A percentile compares a stretch with the other conserved stretches of the same genome.
phyloP scores from a whole-genome alignment of 2,888 invertebrate species.

The Galerucella nymphaeae region DNA sequence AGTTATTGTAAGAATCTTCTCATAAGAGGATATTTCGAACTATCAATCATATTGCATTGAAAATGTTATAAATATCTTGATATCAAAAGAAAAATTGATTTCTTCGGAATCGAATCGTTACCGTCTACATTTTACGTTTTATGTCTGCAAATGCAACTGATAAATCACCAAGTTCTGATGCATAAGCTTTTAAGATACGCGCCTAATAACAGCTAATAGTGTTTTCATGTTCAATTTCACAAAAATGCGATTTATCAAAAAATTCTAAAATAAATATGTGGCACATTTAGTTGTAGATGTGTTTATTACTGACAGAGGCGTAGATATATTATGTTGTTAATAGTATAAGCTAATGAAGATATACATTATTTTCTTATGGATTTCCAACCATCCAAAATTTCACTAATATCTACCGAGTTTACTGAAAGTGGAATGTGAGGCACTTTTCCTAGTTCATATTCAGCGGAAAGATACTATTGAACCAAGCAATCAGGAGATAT shows the following conservation, averaged over 20 bases:
- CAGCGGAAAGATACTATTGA: no score
- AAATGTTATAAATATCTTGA: background rate
- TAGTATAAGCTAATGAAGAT: no score
- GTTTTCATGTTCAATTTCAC: conserved; percentile 48
- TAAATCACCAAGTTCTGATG: conserved; percentile 32
- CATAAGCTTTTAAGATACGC: conserved; percentile 36
- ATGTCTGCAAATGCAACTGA: conserved; percentile 34
- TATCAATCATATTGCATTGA: background rate
- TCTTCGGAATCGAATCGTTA: conserved; percentile 3
- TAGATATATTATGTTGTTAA: background rate
- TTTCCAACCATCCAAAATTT: no score
- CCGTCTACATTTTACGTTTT: background rate
- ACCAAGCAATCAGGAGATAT: no score
- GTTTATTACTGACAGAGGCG: conserved; percentile 26
- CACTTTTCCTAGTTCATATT: no score
- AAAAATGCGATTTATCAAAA: conserved; percentile 49
- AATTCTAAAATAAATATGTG: conserved; percentile 47
- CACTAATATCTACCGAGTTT: no score
- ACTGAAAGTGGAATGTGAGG: no score
- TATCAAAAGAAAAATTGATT: background rate
- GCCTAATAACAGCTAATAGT: conserved; percentile 46
- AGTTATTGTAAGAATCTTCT: no score
- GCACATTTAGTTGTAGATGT: conserved; percentile 30
- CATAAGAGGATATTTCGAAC: background rate
- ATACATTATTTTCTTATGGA: no score